Conservation (phyloP, 1,140 invertebrate species). For the Battus philenor region DNA sequence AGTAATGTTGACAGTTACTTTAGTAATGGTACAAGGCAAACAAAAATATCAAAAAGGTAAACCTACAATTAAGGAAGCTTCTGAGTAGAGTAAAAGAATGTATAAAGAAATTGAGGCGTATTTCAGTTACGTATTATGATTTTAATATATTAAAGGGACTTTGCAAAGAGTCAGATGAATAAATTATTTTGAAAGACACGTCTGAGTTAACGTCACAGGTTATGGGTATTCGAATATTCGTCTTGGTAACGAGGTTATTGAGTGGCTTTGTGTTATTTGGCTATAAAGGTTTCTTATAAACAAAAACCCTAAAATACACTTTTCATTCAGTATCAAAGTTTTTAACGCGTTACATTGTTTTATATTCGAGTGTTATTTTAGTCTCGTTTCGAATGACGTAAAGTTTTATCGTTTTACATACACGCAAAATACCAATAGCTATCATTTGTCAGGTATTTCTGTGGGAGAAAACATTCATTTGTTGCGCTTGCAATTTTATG, state of each 20-base stretch:
- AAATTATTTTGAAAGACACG: conserved; percentile 7
- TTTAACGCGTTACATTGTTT: not conserved
- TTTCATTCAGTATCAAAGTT: not conserved
- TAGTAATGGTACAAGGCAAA: too few species aligned
- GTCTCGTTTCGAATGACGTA: conserved; percentile 34
- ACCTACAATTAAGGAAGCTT: conserved; percentile 1
- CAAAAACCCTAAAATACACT: too few species aligned
- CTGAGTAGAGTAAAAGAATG: conserved; percentile 1
- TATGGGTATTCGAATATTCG: not conserved
- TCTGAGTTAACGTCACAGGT: conserved; percentile 1
- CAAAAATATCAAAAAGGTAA: too few species aligned
- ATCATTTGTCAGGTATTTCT: conserved; percentile 62
- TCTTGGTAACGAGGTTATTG: conserved; percentile 3
- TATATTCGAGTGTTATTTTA: conserved; percentile 16
- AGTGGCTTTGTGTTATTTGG: conserved; percentile 3
- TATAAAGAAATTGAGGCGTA: conserved; percentile 2
- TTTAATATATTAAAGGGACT: conserved; percentile 8
- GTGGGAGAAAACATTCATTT: conserved; percentile 58
- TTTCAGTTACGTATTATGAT: conserved; percentile 8
- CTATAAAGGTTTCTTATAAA: too few species aligned
- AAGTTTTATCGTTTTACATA: conserved; percentile 51
- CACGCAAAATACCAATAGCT: conserved; percentile 57
- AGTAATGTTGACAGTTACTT: too few species aligned
- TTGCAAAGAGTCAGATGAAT: conserved; percentile 3
- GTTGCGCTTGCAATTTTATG: conserved; percentile 47